Base-by-base conservation (phyloP, 2,797 vertebrate species). In the Bryconaethiops microstoma region DNA sequence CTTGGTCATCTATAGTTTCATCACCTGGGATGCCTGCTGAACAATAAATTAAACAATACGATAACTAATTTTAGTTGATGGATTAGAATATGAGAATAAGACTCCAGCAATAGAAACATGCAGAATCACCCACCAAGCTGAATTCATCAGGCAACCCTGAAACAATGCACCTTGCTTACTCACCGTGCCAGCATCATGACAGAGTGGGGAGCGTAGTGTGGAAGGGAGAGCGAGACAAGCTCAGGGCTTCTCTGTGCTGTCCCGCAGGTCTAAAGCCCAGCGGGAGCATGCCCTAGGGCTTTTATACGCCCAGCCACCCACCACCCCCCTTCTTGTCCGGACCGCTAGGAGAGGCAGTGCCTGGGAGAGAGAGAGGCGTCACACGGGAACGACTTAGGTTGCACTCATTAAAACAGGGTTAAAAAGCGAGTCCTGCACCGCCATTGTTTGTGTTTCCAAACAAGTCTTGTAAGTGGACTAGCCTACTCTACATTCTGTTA, bases 381-480 rank as follows among this genome's bases (percentile, higher is more conserved):
- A 76, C 83, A 79, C 59, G 50, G 79, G 79, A 81, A 79, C 74
- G 55, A 79, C 83, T 87, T 76, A 79, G 71, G 78, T 84, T 87
- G 84, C 81, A 83, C 80, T 86, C 78, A 87, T 89, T 88, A 87
- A 86, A 89, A 87, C 75, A 81, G 87, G 81, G 85, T 88, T 86
- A 68, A 88, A 81, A 82, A 86, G 75, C 55, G 25, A 76, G 59
- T 74, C 78, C 74, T 77, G 63, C 67, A 45, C 59, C 50, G 60
- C 80, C 65, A 73, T 87, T 88, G 84, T 83, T 84, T 85, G 81
- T 87, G 80, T 85, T 86, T 85, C 73, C 79, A 80, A 85, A 82
- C 77, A 85, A 68, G 40, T 64, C 80, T 78, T 84, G 77, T 82
- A 83, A 77, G 67, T 72, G 80, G 60, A 39, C 25, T 76, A 70